Percentiles rank a stretch among this genome's conserved stretches.
These are phyloP conservation scores for Petrosia ficiformis DNA, from an alignment of 37 sponge, comb jelly and placozoan genomes.

Conservation along the genomic window DNA sequence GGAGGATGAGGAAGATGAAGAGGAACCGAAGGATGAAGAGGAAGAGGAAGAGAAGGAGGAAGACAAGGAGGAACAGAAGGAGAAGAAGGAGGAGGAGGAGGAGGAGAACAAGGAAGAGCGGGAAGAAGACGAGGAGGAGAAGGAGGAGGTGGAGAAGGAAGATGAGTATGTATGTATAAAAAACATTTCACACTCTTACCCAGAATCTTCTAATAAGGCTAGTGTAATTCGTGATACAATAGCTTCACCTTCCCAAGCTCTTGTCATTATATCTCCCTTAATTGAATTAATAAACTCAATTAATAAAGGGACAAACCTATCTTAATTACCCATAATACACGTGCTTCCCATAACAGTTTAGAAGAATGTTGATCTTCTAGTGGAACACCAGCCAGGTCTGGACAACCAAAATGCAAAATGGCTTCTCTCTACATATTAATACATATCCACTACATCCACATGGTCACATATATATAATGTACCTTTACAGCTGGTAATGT, in stretches of 20 bases:
- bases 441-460: too few species aligned
- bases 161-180: neutral
- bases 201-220: constrained; percentile 70
- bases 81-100: neutral
- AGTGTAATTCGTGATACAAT: constrained; percentile 52
- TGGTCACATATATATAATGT: too few species aligned
- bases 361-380: constrained; percentile 38
- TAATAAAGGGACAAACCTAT: neutral
- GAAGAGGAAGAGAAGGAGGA: neutral
- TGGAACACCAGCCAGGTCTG: constrained; percentile 39
- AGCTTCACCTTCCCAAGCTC: neutral
- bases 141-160: too few species aligned
- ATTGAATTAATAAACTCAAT: too few species aligned
- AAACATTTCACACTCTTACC: constrained; percentile 25
- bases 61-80: too few species aligned
- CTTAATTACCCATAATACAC: constrained; percentile 32
- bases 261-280: constrained; percentile 69
- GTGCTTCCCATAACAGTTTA: constrained; percentile 36
- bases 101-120: too few species aligned
- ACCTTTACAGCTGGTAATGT: too few species aligned
- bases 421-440: constrained; percentile 47
- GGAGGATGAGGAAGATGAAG: too few species aligned
- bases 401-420: constrained; percentile 53
- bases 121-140: too few species aligned
- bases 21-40: too few species aligned